Base-by-base conservation (phyloP, 1,140 invertebrate genomes). In the Drosophila ficusphila region DNA sequence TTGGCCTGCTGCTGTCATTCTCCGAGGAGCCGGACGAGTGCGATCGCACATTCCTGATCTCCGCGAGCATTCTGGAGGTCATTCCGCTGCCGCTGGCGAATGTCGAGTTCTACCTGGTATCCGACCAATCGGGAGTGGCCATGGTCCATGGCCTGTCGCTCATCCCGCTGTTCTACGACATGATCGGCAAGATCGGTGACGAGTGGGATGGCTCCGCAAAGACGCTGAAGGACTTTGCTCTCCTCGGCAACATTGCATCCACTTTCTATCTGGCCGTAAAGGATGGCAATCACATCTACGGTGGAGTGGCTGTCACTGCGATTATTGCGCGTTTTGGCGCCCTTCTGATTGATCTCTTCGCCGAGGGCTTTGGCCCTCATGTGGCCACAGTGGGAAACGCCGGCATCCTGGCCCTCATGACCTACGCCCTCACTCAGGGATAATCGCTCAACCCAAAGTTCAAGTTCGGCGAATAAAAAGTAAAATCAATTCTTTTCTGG, bases 161-260 rank as follows among this genome's bases (percentile, higher is more conserved):
- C 0, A 76, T 89, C 14, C 57, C 79, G 7, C 33, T 90, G 11
- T 16, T 89, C 3, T 89, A 90, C 16, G 78, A 89, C 47, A 33
- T 79, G 11, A 41, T 79, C 44, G 67, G 61, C 0, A 82, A 74
- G 25, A 4, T 86, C 19, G 48, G 44, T 9, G 75, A 78, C 9
- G 86, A 85, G 1, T 69, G 38, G 29, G 76, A 73, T 34, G 27
- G 23, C 2, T 38, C 57, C n/a, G 79, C 61, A 3, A 62, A 71
- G 2, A 61, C 44, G 6, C 54, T 88, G 0, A 89, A 79, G 56
- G 86, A 89, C 48, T 0, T 90, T 0, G 69, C 81, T 1, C 27
- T 90, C 11, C n/a, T 88, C 12, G 72, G 46, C 3, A 88, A 88
- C 46, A 73, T 89, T 21, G 47, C 19, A 0, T 89, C 88, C 1